Base-by-base conservation (phyloP, 2,113 vertebrate genomes). In the Peromyscus californicus region DNA sequence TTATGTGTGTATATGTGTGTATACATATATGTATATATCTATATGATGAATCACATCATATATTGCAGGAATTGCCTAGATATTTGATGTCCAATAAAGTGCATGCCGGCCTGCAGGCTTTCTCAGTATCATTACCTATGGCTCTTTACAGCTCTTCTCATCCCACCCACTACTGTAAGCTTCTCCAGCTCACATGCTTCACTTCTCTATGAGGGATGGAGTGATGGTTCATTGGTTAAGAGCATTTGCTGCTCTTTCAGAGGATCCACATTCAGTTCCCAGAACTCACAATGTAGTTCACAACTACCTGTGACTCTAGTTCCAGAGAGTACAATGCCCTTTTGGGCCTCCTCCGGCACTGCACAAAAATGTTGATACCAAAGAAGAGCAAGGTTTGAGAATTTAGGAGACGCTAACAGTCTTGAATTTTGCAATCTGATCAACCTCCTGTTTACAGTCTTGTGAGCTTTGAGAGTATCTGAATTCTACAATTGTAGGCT, bases 61-160 rank as follows among this genome's bases (percentile, higher is more conserved):
- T 13, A 83, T 26, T 51, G 17, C 26, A 90, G 86, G 10, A 89
- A 74, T 51, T 91, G 22, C 17, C 22, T 74, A 83, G 15, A 86
- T 9, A 91, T 89, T 83, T 90, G 57, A 10, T 79, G 10, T 93
- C 45, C 93, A 90, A 39, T 78, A 29, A 86, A 89, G 45, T 48
- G 22, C 57, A 61, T 61, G 11, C 1, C 15, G 36, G 36, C 21
- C 7, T 5, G 0, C 6, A 42, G 7, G 0, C 7, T 42, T 63
- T 42, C 39, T 84, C n/a, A 84, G n/a, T 84, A 63, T 63, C n/a
- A 61, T n/a, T 42, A 5, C n/a, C 19, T 39, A 39, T 61, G 24
- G 7, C 3, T 61, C 11, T 61, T 61, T 12, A 5, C 22, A 61
- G 3, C 9, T 82, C 10, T 42, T 63, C 13, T 39, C 54, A 75